Evolutionary conservation across 2,113 vertebrate genomes (phyloP).

Genomic region (Melospiza georgiana): DNA sequence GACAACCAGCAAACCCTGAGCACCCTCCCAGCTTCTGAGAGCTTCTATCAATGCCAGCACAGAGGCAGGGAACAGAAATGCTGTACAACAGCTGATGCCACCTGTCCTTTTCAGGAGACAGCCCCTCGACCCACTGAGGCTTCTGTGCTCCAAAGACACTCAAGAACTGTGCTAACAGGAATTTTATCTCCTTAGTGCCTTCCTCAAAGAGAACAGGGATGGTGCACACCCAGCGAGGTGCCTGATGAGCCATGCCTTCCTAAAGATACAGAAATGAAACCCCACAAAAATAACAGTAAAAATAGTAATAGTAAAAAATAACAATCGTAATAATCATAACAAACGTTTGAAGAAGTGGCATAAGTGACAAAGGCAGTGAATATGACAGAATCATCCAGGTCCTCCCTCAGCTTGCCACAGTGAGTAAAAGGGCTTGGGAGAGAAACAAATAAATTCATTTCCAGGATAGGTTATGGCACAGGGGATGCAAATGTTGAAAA

Average conservation of each 20-base stretch:
- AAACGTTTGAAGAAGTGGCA: neutral
- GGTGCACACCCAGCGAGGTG: neutral
- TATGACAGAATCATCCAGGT: fast-evolving
- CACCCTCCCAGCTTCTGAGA: neutral
- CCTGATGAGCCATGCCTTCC: neutral
- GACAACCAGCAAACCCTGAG: neutral
- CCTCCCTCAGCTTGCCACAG: neutral
- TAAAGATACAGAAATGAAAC: neutral
- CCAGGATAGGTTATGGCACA: neutral
- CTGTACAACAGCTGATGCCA: neutral
- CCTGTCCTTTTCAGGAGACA: neutral
- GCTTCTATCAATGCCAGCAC: neutral
- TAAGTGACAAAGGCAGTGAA: neutral
- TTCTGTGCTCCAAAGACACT: neutral
- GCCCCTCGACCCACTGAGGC: neutral
- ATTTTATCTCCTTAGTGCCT: neutral
- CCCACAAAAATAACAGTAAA: too few species aligned
- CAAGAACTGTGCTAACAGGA: neutral
- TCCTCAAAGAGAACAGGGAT: neutral
- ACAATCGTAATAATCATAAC: too few species aligned
- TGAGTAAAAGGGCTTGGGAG: neutral
- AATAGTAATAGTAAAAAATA: neutral
- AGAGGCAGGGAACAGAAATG: neutral
- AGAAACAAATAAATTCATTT: neutral
- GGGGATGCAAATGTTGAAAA: neutral